These are phyloP conservation scores for Forficula auricularia DNA, from an alignment of 1,140 invertebrate genomes.

Conservation along the genomic window DNA sequence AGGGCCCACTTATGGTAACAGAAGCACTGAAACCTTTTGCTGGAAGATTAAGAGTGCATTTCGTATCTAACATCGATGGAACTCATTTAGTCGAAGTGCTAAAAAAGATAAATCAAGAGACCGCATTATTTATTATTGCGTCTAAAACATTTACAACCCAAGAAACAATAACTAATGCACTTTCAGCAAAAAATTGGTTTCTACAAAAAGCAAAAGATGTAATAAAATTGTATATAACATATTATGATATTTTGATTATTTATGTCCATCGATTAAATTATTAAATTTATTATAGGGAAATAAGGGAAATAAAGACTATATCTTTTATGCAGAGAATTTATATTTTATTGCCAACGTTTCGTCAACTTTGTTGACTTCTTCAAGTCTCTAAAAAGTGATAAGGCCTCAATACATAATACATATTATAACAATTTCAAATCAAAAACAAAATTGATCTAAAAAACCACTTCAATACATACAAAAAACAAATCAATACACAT, in stretches of 20 bases:
- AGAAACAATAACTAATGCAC: slow-evolving; percentile 98
- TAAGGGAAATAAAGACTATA: neutral
- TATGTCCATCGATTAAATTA: too few species aligned
- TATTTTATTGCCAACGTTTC: too few species aligned
- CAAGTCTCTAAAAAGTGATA: too few species aligned
- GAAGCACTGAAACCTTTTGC: slow-evolving; percentile 88
- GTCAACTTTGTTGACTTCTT: too few species aligned
- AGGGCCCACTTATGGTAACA: slow-evolving; percentile 96
- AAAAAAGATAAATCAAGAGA: slow-evolving; percentile 81
- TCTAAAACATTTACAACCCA: slow-evolving; percentile 99
- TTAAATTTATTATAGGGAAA: neutral
- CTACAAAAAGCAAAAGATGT: slow-evolving; percentile 72
- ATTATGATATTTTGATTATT: too few species aligned
- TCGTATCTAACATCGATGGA: slow-evolving; percentile 98
- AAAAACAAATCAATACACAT: too few species aligned
- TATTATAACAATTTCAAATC: too few species aligned
- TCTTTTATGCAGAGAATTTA: too few species aligned
- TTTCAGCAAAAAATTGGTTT: slow-evolving; percentile 92
- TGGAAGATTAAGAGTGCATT: slow-evolving; percentile 79
- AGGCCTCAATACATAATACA: too few species aligned
- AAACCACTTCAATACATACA: too few species aligned
- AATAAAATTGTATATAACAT: slow-evolving; percentile 23
- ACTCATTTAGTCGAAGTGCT: slow-evolving; percentile 91
- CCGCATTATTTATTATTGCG: slow-evolving; percentile 92
- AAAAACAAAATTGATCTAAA: too few species aligned